Conservation (phyloP, 2,113 vertebrate genomes). For the Desmodus rotundus region DNA sequence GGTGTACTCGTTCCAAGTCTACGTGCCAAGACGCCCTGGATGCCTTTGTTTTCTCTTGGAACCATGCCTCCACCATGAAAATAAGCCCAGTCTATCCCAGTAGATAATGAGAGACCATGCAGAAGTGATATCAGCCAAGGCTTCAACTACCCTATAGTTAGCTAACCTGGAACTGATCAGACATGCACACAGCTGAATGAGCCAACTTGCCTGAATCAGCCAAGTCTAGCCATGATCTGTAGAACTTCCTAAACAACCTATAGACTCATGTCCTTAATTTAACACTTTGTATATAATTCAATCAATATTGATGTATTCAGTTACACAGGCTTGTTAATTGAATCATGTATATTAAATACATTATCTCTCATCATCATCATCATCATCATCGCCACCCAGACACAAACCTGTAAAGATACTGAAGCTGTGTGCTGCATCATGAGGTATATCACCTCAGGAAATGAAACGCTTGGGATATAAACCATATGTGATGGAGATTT, state of each 20-base stretch:
- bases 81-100: not conserved
- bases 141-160: not conserved
- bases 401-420: not conserved
- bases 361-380: not conserved
- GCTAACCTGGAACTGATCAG: not conserved
- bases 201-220: not conserved
- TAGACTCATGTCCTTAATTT: not conserved
- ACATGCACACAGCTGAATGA: accelerated
- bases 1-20: not conserved
- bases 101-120: not conserved
- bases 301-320: not conserved
- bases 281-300: not conserved
- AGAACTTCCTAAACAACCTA: not conserved
- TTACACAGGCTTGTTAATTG: not conserved
- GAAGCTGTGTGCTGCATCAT: not conserved
- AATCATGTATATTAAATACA: not conserved
- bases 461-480: not conserved
- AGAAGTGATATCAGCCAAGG: not conserved
- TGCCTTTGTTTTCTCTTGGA: not conserved
- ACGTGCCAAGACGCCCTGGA: not conserved
- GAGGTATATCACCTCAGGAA: not conserved
- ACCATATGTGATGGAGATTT: not conserved
- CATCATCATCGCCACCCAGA: too few relatives aligned
- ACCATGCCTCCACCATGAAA: not conserved
- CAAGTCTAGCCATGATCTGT: not conserved